Evolutionary conservation across 2,113 vertebrate genomes (phyloP), one percentile per base, ranked within the genome.

Genomic region (Antennarius striatus): DNA sequence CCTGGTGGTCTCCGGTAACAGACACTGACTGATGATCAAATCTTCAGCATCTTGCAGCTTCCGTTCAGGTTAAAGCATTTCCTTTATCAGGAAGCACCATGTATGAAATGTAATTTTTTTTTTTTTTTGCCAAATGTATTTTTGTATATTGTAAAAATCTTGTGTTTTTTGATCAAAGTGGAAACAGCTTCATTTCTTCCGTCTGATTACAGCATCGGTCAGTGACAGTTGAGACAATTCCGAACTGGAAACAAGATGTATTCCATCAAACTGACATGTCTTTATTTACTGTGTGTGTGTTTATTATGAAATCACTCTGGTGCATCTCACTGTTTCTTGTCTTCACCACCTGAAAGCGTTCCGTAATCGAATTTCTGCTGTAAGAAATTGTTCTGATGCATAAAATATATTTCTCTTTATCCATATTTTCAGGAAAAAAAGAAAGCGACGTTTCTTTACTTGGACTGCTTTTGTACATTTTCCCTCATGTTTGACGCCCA

Each of bases 251-350:
- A 48, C 46, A 14, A 43, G 71, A 62, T 13, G 36, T 49, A 74
- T 74, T 59, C 8, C 8, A 65, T 71, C 61, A 77, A 64, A 63
- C 6, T 71, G 67, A 76, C 67, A 4, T 43, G 14, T 64, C n/a
- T 32, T 48, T 22, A 56, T 56, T 36, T 29, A 29, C 51, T 65
- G 52, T 43, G 42, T 53, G 42, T 50, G 29, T 22, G n/a, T 56
- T 43, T 48, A 4, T 56, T 12, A 42, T 3, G 9, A 32, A 32
- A 32, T 36, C 45, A 8, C 45, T 32, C 45, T 32, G 28, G 15
- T 64, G 49, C 61, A 49, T 32, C 28, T 16, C 51, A 65, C 10
- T 14, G 48, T 68, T 43, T 69, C 56, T 49, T 53, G 40, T 54
- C 22, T 53, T 17, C 56, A 30, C 39, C 54, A 56, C 11, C 54